Base-by-base conservation (phyloP, 35 echinoderm and acorn worm species). In the Amphiura filiformis region DNA sequence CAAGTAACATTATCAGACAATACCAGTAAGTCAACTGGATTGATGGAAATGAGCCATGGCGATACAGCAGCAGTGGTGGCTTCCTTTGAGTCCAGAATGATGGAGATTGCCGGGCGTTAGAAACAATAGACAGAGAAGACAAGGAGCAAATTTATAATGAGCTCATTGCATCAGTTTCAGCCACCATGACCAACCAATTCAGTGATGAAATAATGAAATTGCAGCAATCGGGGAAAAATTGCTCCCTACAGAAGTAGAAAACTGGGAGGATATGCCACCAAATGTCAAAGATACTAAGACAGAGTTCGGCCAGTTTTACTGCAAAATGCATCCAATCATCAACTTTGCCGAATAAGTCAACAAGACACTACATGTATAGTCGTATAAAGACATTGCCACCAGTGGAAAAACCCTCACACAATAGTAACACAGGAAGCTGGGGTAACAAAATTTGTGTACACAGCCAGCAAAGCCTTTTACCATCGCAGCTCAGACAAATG, bases 111-210 rank as follows among this genome's bases (percentile, higher is more conserved):
- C 40, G 41, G 56, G 13, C n/a, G n/a, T n/a, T n/a, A n/a, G n/a
- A n/a, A n/a, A 70, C 61, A 70, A 26, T 11, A 26, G 61, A 70
- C 32, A 70, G 32, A 22, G 32, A 70, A 70, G 61, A 0, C 32
- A 31, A 70, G 0, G 22, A 70, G 32, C 1, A 1, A 22, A 70
- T n/a, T n/a, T n/a, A n/a, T n/a, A n/a, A n/a, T n/a, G n/a, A n/a
- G n/a, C n/a, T n/a, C n/a, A n/a, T n/a, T 70, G 32, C 22, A 22
- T 26, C 22, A 22, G 32, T 70, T 31, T 26, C 23, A 70, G 11
- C 36, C 40, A 91, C 90, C 4, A 91, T 91, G 90, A 89, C 83
- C 7, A 84, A 91, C 41, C 90, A 87, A 90, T 84, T 56, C 88
- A 7, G 20, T 5, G 47, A 1, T 89, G 84, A 52, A 90, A 81